Base-by-base conservation (phyloP, 1,140 invertebrate genomes). In the Drosophila aff. region DNA sequence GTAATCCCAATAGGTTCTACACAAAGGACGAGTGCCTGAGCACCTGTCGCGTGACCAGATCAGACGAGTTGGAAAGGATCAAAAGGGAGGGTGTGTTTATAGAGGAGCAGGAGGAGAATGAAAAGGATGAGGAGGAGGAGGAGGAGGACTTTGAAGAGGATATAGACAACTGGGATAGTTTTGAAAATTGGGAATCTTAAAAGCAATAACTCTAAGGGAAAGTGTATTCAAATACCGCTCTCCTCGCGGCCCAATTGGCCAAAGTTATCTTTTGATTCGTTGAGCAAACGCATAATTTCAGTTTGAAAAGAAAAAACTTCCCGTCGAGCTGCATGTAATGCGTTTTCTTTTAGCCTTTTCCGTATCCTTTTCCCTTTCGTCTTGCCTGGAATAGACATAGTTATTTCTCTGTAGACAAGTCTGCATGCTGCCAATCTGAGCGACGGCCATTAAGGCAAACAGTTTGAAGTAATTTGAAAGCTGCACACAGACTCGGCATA, bases 371-470 rank as follows among this genome's bases (percentile, higher is more conserved):
- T 64, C n/a, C 46, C 16, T 10, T n/a, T 40, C 38, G 38, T 16
- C 15, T 40, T 40, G 15, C 38, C 13, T 21, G 10, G 5, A 16
- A 16, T 65, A 13, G 44, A 44, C 8, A 31, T 44, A 46, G 53
- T 16, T 50, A 60, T 63, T 62, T 65, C 44, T 75, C 23, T 60
- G 18, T 49, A 62, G 69, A 71, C 65, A 57, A 57, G 82, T 86
- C 82, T 86, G 83, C 79, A 87, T 68, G 83, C 82, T 86, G 82
- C 82, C 82, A 86, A 86, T 86, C 79, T 73, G 83, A 73, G 60
- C 66, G 71, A 47, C 63, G 76, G 52, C 82, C 83, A 86, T 86
- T 86, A 86, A 87, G 71, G 76, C 82, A 76, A 86, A 87, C 69
- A 82, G 59, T 75, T 78, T 79, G 79, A 53, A 82, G 67, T 66